phyloP scores from a whole-genome alignment of 2,888 invertebrate genomes.

The Leptothorax acervorum region DNA sequence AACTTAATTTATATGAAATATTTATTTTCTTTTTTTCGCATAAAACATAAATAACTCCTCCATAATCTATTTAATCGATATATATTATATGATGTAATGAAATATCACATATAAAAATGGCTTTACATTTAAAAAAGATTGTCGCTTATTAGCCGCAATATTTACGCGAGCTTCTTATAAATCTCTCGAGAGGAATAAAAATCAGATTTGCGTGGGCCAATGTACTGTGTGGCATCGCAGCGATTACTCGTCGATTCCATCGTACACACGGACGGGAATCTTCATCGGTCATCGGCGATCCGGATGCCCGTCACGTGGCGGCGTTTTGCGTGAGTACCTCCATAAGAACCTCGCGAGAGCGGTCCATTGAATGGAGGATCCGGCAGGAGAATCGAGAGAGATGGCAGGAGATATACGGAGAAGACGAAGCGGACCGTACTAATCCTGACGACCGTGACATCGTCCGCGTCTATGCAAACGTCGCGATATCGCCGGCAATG shows the following conservation, averaged over 20 bases:
- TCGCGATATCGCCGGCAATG: conserved; percentile 63
- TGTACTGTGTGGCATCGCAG: conserved; percentile 66
- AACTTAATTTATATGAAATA: background rate
- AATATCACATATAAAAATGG: background rate
- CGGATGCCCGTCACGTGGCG: conserved; percentile 82
- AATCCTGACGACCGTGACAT: conserved; percentile 71
- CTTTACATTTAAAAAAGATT: conserved; percentile 1
- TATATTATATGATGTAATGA: background rate
- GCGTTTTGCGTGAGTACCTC: conserved; percentile 81
- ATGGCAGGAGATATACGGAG: conserved; percentile 46
- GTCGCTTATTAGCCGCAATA: conserved; percentile 6
- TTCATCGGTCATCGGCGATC: conserved; percentile 75
- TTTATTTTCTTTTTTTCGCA: background rate
- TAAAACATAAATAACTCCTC: background rate
- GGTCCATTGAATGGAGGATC: conserved; percentile 71
- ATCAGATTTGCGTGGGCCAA: conserved; percentile 75
- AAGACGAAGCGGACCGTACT: conserved; percentile 55
- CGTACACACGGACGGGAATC: conserved; percentile 66
- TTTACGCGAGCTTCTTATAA: conserved; percentile 25
- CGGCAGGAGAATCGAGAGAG: conserved; percentile 45
- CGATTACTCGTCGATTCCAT: conserved; percentile 74
- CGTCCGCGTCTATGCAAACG: conserved; percentile 70
- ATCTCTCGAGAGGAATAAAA: conserved; percentile 61
- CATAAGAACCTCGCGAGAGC: conserved; percentile 66
- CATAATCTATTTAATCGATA: background rate